These are phyloP conservation scores for Eristalis pertinax DNA, from an alignment of 2,888 invertebrate species.

Conservation along the genomic window DNA sequence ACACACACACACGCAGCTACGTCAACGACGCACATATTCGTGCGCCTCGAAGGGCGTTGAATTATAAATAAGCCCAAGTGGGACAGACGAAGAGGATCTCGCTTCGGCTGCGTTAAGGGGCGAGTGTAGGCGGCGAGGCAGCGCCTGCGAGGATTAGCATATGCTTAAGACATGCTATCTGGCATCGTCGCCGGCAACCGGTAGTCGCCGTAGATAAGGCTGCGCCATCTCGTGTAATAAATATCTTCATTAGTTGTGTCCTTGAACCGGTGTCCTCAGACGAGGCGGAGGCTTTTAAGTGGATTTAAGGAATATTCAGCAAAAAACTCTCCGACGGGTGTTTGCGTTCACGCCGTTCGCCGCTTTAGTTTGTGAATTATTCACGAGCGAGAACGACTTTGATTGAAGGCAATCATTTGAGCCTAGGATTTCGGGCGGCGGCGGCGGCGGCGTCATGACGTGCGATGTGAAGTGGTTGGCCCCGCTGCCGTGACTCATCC, in stretches of 20 bases:
- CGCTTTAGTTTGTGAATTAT: not conserved
- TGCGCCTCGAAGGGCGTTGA: not conserved
- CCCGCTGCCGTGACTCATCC: not conserved
- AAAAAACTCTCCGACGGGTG: not conserved
- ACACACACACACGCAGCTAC: not conserved
- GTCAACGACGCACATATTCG: not conserved
- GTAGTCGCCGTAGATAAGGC: constrained; percentile 9
- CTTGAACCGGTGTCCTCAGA: not conserved
- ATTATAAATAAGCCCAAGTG: constrained; percentile 13
- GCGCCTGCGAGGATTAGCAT: constrained; percentile 9
- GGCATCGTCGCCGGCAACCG: not conserved
- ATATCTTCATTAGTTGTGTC: constrained; percentile 12
- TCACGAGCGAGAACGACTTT: not conserved
- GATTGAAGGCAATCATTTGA: not conserved
- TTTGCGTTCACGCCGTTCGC: not conserved
- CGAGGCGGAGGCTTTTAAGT: not conserved
- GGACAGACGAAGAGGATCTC: not conserved
- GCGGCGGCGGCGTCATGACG: not conserved
- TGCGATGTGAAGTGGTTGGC: not conserved
- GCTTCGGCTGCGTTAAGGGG: not conserved
- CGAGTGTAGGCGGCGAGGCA: not conserved
- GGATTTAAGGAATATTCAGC: not conserved
- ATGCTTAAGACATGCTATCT: not conserved
- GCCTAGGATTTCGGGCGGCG: not conserved
- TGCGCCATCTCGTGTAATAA: constrained; percentile 3